Percentiles rank a stretch among this genome's conserved stretches.
These are phyloP conservation scores for Ornithorhynchus anatinus DNA, from an alignment of 2,113 vertebrate genomes.

Conservation along the genomic window DNA sequence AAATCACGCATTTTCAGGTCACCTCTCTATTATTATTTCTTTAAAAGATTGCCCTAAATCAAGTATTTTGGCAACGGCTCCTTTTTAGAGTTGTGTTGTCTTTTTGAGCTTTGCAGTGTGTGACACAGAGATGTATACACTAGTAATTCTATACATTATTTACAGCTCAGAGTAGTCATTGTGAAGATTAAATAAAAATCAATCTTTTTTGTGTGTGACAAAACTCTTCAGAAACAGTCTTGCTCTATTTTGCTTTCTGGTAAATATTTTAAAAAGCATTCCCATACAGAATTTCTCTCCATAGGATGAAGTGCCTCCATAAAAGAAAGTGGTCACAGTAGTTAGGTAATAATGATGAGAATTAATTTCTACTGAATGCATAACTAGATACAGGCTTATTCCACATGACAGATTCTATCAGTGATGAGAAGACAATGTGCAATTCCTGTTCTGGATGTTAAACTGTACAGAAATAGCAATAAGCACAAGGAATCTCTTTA, in stretches of 20 bases:
- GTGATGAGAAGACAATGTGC: slow-evolving; percentile 25
- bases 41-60: too few relatives aligned
- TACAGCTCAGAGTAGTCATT: slow-evolving; percentile 37
- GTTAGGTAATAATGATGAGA: neutral
- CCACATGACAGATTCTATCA: neutral
- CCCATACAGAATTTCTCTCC: neutral
- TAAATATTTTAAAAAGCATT: slow-evolving; percentile 21
- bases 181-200: slow-evolving; percentile 17
- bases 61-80: too few relatives aligned
- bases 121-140: slow-evolving; percentile 38
- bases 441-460: neutral
- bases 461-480: slow-evolving; percentile 24
- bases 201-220: neutral
- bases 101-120: slow-evolving; percentile 34
- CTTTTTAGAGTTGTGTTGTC: slow-evolving; percentile 44
- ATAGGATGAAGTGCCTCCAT: neutral
- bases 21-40: too few relatives aligned
- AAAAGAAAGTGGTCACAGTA: neutral
- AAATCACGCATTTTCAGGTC: too few relatives aligned
- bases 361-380: neutral
- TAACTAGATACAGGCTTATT: neutral
- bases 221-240: slow-evolving; percentile 8
- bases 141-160: slow-evolving; percentile 60
- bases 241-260: slow-evolving; percentile 1
- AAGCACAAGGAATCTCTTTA: slow-evolving; percentile 29